phyloP scores from a whole-genome alignment of 2,797 vertebrate genomes.

The Sebastes alutus region DNA sequence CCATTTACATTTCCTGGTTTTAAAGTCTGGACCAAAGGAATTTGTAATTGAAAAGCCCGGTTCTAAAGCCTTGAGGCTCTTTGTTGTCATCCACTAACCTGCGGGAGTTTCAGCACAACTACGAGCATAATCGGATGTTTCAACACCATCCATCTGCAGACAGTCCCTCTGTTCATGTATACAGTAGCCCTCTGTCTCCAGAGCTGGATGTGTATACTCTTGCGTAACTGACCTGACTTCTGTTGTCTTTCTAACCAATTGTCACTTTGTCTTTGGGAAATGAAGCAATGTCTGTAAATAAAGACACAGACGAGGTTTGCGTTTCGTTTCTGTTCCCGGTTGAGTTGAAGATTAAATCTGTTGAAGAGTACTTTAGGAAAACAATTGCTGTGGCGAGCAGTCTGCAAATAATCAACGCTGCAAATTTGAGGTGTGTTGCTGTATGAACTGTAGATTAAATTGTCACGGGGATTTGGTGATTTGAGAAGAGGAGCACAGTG shows the following conservation, averaged over 20 bases:
- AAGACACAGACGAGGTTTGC: not conserved
- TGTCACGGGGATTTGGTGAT: not conserved
- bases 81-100: slow-evolving; percentile 34
- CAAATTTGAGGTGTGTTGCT: not conserved
- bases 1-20: no score
- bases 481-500: not conserved
- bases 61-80: not conserved
- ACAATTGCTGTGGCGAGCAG: not conserved
- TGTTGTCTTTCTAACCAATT: not conserved
- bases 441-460: not conserved
- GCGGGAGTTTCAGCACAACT: slow-evolving; percentile 2
- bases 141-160: slow-evolving; percentile 38
- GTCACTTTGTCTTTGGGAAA: slow-evolving; percentile 20
- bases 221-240: slow-evolving; percentile 39
- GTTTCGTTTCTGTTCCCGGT: not conserved
- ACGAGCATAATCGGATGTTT: slow-evolving; percentile 23
- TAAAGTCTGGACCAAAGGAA: not conserved
- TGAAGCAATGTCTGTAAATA: not conserved
- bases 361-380: not conserved
- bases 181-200: slow-evolving; percentile 63
- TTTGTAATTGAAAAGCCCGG: not conserved
- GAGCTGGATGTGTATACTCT: slow-evolving; percentile 14
- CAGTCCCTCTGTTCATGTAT: slow-evolving; percentile 43
- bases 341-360: not conserved
- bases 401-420: not conserved